Percentiles rank a stretch among this genome's conserved stretches.
Evolutionary conservation across 2,113 vertebrate species (phyloP).

Genomic region (Percina caprodes): DNA sequence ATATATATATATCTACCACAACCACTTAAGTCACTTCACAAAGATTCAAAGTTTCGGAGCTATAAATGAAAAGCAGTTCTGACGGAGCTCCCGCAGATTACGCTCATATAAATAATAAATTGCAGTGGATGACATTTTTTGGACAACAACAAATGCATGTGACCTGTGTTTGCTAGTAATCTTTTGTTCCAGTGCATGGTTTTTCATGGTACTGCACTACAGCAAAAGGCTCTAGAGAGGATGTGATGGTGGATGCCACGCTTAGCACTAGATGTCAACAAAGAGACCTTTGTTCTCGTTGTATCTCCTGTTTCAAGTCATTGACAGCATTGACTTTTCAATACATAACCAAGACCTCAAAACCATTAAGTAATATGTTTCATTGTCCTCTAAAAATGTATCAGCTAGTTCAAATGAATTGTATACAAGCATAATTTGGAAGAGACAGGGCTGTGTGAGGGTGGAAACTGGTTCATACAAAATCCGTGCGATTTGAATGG

Average conservation of each 20-base stretch:
- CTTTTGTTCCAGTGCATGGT: neutral
- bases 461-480: slow-evolving; percentile 1
- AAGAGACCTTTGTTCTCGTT: neutral
- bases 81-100: neutral
- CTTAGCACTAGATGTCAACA: neutral
- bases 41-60: neutral
- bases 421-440: slow-evolving; percentile 1
- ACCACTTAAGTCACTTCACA: neutral
- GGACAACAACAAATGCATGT: neutral
- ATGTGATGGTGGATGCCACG: neutral
- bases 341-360: slow-evolving; percentile 8
- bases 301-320: neutral
- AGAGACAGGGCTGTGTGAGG: slow-evolving; percentile 5
- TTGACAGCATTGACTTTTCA: neutral
- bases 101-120: neutral
- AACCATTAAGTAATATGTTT: neutral
- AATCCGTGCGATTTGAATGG: neutral
- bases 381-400: neutral
- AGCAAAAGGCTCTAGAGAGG: neutral
- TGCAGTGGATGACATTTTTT: neutral
- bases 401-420: slow-evolving; percentile 13
- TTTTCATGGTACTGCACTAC: too few relatives aligned
- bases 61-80: neutral
- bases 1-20: neutral
- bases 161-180: neutral